Evolutionary conservation across 64 coral and sea anemone genomes (phyloP), one percentile per base, ranked within the genome.

Genomic region (Porites lutea): DNA sequence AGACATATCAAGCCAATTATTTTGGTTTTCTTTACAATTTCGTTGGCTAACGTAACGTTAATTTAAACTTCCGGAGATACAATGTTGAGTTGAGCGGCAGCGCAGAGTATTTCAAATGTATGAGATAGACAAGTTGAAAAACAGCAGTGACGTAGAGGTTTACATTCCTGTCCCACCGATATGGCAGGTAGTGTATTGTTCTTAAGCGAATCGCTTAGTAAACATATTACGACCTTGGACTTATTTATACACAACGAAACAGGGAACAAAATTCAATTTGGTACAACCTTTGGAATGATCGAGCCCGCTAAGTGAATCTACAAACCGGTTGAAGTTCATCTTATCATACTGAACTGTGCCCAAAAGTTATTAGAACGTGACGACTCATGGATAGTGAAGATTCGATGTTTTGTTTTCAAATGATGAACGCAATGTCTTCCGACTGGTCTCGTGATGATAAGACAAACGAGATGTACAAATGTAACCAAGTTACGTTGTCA

Each of bases 141-240:
- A 21, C 20, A 47, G 16, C 23, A 3, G 13, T 84, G 81, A 84
- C 81, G 61, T 68, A 27, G 19, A 6, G 8, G 10, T 37, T 60
- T 12, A 57, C 54, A 57, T 57, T 15, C 44, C 13, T 48, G 43
- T 1, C 53, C 43, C 12, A 79, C 77, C 52, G 52, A 74, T 47
- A 57, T 37, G 27, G 20, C 75, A 78, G 75, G 75, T 78, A 55
- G 9, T 11, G 46, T 66, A 69, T 84, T 84, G 81, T 84, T 82
- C 71, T 18, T 52, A 3, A 51, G 81, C 62, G 62, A 84, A 67
- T 84, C 81, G 48, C 7, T 68, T 18, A 16, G 44, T 5, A 82
- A 65, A 61, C 75, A 27, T 65, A 6, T 47, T 65, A 13, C 60
- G 9, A 1, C 1, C 16, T 12, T 68, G 12, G 16, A 48, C 48